Evolutionary conservation across 1,140 invertebrate genomes (phyloP), one percentile per base, ranked within the genome.

Genomic region (Drosophila athabasca): DNA sequence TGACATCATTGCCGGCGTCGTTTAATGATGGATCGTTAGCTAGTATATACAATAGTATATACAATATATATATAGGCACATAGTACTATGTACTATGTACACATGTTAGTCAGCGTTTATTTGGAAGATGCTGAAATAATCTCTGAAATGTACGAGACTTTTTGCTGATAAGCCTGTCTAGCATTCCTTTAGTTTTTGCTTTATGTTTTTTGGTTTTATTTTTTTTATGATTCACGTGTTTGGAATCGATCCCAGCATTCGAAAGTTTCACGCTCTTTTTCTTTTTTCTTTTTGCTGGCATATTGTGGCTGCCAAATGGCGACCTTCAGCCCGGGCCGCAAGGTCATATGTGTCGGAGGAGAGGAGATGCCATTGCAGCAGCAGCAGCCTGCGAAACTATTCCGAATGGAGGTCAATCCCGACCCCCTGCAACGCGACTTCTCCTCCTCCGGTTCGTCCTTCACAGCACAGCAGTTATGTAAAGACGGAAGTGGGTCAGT

Each of bases 401-500:
- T 53, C 45, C 48, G 50, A 57, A 76, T 48, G 48, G 65, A 76
- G 73, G 73, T 76, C 62, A 79, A 29, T 59, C 35, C 13, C n/a
- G 29, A 26, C 46, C 48, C 39, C 53, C 49, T 35, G 39, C 52
- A 8, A 35, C 52, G 35, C 46, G 52, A 19, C 41, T 50, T 45
- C 15, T 24, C 22, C 22, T 24, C 22, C 22, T 2, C 22, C 24
- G 24, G 4, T 24, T 39, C 35, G 35, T 39, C 35, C 35, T 39
- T 39, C 35, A 39, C 35, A 39, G 35, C 35, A 35, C 35, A 39
- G 35, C 72, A 52, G 60, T 79, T 76, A 70, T 71, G 60, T 59
- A 64, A 81, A 48, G 39, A 26, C 29, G 22, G 57, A 88, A 79
- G 82, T 88, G 65, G 83, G 83, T 88, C 83, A 88, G 83, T 88